These are phyloP conservation scores for Spodoptera frugiperda DNA, from an alignment of 1,140 invertebrate species.

Conservation along the genomic window DNA sequence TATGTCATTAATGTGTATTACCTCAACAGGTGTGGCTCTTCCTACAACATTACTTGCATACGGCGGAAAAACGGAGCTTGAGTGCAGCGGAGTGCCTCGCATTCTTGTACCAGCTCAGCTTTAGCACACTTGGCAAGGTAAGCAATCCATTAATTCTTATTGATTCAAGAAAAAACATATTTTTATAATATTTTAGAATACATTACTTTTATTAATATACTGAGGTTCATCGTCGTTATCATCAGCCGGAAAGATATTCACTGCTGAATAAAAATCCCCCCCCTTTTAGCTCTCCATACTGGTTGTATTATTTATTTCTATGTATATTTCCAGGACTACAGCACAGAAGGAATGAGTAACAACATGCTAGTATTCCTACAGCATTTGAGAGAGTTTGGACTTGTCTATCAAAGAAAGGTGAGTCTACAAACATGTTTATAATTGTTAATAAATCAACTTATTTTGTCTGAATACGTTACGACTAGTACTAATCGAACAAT, in stretches of 20 bases:
- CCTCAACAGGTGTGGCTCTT: slow-evolving; percentile 97
- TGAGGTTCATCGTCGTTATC: too few species aligned
- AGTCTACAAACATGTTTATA: slow-evolving; percentile 13
- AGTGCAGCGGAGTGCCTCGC: slow-evolving; percentile 96
- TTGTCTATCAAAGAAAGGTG: slow-evolving; percentile 98
- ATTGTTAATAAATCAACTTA: too few species aligned
- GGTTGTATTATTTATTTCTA: neutral
- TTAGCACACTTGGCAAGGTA: slow-evolving; percentile 97
- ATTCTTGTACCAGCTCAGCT: slow-evolving; percentile 98
- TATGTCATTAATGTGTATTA: neutral
- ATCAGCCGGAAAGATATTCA: too few species aligned
- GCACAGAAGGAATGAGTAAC: slow-evolving; percentile 97
- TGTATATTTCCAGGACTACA: slow-evolving; percentile 92
- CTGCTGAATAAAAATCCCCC: too few species aligned
- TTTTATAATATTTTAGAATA: too few species aligned
- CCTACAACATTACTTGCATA: slow-evolving; percentile 97
- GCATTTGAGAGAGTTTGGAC: slow-evolving; percentile 98
- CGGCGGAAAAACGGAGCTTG: slow-evolving; percentile 93
- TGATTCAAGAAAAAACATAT: neutral
- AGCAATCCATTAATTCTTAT: slow-evolving; percentile 28
- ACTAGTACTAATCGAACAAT: too few species aligned
- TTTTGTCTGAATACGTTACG: too few species aligned
- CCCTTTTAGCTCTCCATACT: too few species aligned
- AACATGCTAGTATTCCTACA: slow-evolving; percentile 96
- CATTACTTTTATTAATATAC: too few species aligned